Base-by-base conservation (phyloP, 2,797 vertebrate genomes). In the Crypturellus tataupa region DNA sequence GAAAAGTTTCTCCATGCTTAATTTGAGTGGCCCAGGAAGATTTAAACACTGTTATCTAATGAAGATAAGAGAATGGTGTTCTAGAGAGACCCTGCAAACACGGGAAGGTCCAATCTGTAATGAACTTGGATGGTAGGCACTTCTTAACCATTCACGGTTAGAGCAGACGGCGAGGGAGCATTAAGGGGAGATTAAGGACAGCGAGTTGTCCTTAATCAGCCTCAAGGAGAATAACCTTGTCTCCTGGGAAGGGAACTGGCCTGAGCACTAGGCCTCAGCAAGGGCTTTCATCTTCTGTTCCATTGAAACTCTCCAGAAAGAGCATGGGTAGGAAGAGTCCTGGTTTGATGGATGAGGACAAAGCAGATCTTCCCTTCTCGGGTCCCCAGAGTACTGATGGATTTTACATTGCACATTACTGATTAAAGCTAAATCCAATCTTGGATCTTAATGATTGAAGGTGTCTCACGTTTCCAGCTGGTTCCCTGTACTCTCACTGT, bases 161-260 rank as follows among this genome's bases (percentile, higher is more conserved):
- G 35, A 75, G 24, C 25, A 67, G 42, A 60, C n/a, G 68, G 18
- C 9, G 2, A 2, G 2, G 13, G 37, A 24, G 2, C 6, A 1
- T n/a, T n/a, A n/a, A n/a, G n/a, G n/a, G 8, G 13, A 12, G 10
- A 9, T n/a, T n/a, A n/a, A n/a, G n/a, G n/a, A 16, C 27, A 64
- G 55, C 19, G 72, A 89, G 24, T 70, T 23, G 23, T 47, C 67
- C 27, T 49, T 91, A 62, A 27, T 91, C 53, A 78, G 4, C 53
- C 27, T 89, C 40, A 40, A 80, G 53, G 56, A 58, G 40, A 27
- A 60, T 64, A 24, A 49, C 19, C 31, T 64, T 44, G 73, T 24
- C 23, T 80, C 8, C 20, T 63, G 6, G 10, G 51, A 39, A 81
- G 39, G 44, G 24, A 84, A 21, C 39, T 60, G 35, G 37, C 40